These are phyloP conservation scores for Eriosoma lanigerum DNA, from an alignment of 1,140 invertebrate species.

Conservation along the genomic window DNA sequence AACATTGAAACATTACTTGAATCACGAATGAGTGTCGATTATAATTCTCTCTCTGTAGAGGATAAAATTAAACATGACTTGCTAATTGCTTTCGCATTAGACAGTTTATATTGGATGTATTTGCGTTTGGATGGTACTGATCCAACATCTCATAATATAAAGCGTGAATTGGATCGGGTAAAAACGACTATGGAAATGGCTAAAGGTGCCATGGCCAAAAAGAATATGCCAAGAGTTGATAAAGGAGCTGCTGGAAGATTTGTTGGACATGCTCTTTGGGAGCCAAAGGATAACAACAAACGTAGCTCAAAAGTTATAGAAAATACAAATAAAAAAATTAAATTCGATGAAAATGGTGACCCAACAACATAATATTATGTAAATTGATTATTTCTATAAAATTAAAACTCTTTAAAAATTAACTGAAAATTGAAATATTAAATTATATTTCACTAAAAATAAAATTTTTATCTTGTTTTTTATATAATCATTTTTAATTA, in stretches of 20 bases:
- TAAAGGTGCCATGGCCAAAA: slow-evolving; percentile 63
- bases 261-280: slow-evolving; percentile 64
- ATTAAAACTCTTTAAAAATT: too few species aligned
- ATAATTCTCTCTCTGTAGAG: slow-evolving; percentile 61
- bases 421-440: too few species aligned
- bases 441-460: too few species aligned
- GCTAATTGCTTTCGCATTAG: slow-evolving; percentile 63
- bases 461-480: too few species aligned
- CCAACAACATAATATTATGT: background rate
- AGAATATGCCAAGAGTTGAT: slow-evolving; percentile 62
- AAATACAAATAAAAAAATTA: slow-evolving; percentile 45
- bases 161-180: slow-evolving; percentile 62
- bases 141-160: slow-evolving; percentile 55
- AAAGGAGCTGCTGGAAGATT: slow-evolving; percentile 64
- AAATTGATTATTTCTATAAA: background rate
- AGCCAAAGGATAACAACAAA: slow-evolving; percentile 56
- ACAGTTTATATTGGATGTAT: slow-evolving; percentile 66
- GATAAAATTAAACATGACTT: slow-evolving; percentile 66
- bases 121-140: slow-evolving; percentile 63
- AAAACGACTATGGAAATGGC: slow-evolving; percentile 64
- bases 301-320: background rate
- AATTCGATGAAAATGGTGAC: slow-evolving; percentile 52
- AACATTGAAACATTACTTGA: slow-evolving; percentile 34
- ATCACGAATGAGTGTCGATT: slow-evolving; percentile 56
- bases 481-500: too few species aligned